Conservation (phyloP, 2,113 vertebrate species). For the Cinclus mexicanus region DNA sequence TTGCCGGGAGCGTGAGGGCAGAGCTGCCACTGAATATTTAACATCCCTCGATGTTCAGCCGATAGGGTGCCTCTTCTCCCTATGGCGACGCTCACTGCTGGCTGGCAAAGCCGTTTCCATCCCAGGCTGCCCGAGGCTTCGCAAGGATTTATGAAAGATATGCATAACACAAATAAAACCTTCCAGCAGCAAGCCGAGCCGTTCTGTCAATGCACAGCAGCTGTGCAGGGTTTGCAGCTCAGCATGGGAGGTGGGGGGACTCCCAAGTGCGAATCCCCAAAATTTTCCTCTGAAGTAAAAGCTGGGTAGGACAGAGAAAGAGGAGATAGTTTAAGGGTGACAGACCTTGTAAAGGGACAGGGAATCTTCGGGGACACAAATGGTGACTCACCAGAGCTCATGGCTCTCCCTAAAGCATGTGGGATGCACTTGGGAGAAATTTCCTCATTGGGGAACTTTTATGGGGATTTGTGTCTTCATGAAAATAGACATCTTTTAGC, state of each 20-base stretch:
- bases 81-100: not conserved
- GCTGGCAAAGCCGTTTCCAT: not conserved
- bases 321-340: not conserved
- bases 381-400: not conserved
- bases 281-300: not conserved
- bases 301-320: not conserved
- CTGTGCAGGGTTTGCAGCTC: not conserved
- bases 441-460: not conserved
- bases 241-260: not conserved
- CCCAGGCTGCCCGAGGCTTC: not conserved
- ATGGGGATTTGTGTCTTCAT: not conserved
- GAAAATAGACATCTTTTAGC: not conserved
- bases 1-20: not conserved
- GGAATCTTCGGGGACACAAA: not conserved
- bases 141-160: not conserved
- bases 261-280: not conserved
- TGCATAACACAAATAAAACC: constrained; percentile 30
- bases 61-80: not conserved
- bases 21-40: constrained; percentile 36
- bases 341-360: not conserved
- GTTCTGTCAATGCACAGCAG: not conserved
- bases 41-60: not conserved
- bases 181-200: not conserved
- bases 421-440: not conserved
- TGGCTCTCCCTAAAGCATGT: not conserved